Conservation (phyloP, 2,888 invertebrate genomes). For the Nephrotoma flavescens region DNA sequence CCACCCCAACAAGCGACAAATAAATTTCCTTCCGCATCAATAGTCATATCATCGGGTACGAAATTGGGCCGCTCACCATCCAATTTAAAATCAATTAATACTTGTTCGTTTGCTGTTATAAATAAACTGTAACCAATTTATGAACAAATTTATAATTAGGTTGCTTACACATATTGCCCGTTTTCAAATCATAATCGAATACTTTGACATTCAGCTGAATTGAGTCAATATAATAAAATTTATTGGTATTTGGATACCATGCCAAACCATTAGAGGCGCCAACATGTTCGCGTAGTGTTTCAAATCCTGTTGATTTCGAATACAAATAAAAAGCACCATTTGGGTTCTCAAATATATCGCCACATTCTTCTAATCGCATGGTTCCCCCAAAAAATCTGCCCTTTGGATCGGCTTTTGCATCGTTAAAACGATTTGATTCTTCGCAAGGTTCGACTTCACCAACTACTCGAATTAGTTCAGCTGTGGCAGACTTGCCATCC, state of each 20-base stretch:
- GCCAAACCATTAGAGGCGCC: constrained; percentile 65
- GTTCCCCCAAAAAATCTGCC: constrained; percentile 61
- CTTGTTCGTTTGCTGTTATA: constrained; percentile 39
- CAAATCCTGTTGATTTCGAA: constrained; percentile 18
- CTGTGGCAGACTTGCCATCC: constrained; percentile 40
- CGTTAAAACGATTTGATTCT: constrained; percentile 54
- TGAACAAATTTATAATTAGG: not conserved
- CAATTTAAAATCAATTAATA: constrained; percentile 39
- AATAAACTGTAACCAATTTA: not conserved
- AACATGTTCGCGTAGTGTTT: constrained; percentile 23
- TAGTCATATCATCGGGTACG: constrained; percentile 65
- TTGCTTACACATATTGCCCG: constrained; percentile 46
- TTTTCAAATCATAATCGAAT: constrained; percentile 55
- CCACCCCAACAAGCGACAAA: constrained; percentile 66
- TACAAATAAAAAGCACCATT: constrained; percentile 27
- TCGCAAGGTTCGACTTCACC: constrained; percentile 43
- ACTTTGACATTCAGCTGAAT: constrained; percentile 47
- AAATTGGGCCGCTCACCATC: constrained; percentile 29
- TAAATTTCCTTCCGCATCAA: constrained; percentile 59
- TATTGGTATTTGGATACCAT: constrained; percentile 50
- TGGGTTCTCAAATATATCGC: constrained; percentile 24
- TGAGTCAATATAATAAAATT: constrained; percentile 64
- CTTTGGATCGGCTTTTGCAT: constrained; percentile 60
- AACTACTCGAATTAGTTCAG: constrained; percentile 35
- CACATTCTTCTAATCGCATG: constrained; percentile 22